Conservation (phyloP, 2,888 invertebrate genomes). For the Griposia aprilina region DNA sequence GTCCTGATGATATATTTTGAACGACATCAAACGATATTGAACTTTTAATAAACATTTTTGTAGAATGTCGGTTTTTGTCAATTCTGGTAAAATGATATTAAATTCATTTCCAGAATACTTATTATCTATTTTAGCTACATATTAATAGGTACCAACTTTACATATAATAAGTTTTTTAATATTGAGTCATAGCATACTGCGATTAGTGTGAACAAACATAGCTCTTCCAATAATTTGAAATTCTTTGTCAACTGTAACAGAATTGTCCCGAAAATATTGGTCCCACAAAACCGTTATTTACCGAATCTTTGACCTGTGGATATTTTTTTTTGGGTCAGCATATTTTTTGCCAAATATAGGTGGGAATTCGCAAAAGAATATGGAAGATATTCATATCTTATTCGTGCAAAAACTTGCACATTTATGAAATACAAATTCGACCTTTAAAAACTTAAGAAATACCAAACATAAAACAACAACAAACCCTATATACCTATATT, state of each 20-base stretch:
- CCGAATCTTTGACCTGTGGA: conserved; percentile 4
- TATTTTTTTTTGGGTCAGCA: conserved; percentile 16
- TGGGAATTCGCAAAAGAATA: background rate
- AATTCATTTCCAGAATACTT: background rate
- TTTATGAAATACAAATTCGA: background rate
- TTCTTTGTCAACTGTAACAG: background rate
- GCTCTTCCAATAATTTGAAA: background rate
- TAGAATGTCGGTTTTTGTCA: background rate
- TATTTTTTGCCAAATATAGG: conserved; percentile 15
- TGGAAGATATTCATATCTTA: background rate
- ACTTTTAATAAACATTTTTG: background rate
- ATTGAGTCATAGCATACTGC: too few relatives aligned
- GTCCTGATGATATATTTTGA: conserved; percentile 6
- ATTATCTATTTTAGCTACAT: too few relatives aligned
- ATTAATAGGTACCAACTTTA: too few relatives aligned
- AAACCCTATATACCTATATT: background rate
- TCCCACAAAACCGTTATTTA: background rate
- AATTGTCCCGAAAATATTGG: conserved; percentile 7
- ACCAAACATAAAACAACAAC: background rate
- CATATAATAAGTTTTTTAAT: too few relatives aligned
- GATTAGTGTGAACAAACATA: too few relatives aligned
- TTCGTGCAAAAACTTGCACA: background rate
- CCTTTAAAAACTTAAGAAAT: background rate
- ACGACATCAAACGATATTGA: background rate
- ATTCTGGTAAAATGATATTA: background rate